Base-by-base conservation (phyloP, 2,113 vertebrate species). In the Mormoops blainvillei region DNA sequence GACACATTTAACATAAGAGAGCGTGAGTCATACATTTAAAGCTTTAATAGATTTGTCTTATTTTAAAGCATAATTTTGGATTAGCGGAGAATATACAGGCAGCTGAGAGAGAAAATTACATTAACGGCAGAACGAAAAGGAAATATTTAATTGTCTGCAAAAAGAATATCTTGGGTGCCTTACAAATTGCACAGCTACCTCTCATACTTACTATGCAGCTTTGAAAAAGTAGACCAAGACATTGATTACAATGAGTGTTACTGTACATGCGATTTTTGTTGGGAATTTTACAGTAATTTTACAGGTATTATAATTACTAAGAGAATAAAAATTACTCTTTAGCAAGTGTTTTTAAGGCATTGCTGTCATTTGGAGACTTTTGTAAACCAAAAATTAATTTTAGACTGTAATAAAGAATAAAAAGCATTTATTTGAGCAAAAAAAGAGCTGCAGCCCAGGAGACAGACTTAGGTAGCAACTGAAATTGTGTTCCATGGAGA, bases 61-160 rank as follows among this genome's bases (percentile, higher is more conserved):
- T 96, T 93, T 93, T 93, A 89, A 91, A 89, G 45, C 87, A 3
- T 89, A 38, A 65, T 85, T 48, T 92, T 77, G 36, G 4, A 36
- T 82, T 94, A 85, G 45, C 76, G 73, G 9, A 89, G 73, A 91
- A 95, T 14, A 89, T 36, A 33, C 8, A 48, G 86, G 81, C 78
- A 95, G 41, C 54, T 63, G 18, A 73, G 11, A 54, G 68, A 94
- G 9, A 10, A 91, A 89, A 84, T 61, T 77, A 33, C 26, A 58
- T 78, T 89, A 97, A 20, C 50, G 54, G 19, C 16, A 90, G 82
- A 87, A 89, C 2, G 71, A 63, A n/a, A 73, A 80, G 67, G 68
- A 87, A 89, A 85, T 87, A 95, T 95, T 93, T 92, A 95, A 78
- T 95, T 83, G 12, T 65, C 48, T 73, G 33, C 81, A n/a, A 24